phyloP scores from a whole-genome alignment of 2,888 invertebrate species.

The Theretra japonica region DNA sequence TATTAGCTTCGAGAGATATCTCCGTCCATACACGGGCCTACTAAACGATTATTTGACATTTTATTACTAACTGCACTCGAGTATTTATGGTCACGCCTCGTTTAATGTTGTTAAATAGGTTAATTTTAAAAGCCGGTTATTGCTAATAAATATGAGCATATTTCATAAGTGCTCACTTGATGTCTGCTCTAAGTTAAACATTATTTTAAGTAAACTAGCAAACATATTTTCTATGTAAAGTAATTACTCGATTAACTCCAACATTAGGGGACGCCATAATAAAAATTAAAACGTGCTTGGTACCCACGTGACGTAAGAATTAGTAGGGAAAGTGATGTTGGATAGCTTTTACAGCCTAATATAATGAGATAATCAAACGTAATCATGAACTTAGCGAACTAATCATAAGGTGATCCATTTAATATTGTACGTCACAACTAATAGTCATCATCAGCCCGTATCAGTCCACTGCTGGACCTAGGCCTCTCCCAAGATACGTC shows the following conservation, averaged over 20 bases:
- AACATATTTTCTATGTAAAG: neutral
- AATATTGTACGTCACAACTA: neutral
- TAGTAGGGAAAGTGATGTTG: neutral
- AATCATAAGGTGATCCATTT: neutral
- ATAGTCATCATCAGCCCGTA: no score
- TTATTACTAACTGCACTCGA: neutral
- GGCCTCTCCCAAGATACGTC: no score
- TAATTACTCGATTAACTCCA: neutral
- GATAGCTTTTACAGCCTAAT: neutral
- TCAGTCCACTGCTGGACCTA: no score
- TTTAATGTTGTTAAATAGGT: neutral
- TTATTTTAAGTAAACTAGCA: neutral
- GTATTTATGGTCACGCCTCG: neutral
- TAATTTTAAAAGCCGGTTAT: neutral
- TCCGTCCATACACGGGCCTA: neutral
- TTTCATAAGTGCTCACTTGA: neutral
- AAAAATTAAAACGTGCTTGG: neutral
- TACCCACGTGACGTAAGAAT: neutral
- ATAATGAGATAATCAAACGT: neutral
- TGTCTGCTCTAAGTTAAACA: neutral
- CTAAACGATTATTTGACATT: slow-evolving; percentile 1
- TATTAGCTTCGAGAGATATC: neutral
- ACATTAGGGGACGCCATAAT: neutral
- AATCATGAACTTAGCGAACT: neutral
- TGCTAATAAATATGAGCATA: neutral